These are phyloP conservation scores for Octodonta nipae DNA, from an alignment of 2,888 invertebrate genomes.

Conservation along the genomic window DNA sequence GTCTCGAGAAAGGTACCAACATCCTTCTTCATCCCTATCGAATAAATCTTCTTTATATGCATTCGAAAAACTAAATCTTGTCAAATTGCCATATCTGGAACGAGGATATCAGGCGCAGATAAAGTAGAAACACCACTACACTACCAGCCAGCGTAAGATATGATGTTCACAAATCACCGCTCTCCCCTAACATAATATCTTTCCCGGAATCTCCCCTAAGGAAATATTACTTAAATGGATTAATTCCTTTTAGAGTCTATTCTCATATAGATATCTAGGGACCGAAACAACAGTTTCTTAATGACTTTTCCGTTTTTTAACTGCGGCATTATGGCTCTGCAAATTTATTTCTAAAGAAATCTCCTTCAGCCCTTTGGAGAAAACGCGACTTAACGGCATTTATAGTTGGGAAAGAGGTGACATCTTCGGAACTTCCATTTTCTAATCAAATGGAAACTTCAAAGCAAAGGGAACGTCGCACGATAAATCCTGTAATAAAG, in stretches of 20 bases:
- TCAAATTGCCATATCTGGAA: conserved; percentile 1
- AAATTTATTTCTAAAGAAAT: conserved; percentile 1
- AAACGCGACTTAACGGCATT: too few species aligned
- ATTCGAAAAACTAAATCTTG: neutral
- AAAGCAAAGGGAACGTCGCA: neutral
- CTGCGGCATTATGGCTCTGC: neutral
- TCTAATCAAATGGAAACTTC: neutral
- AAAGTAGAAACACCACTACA: too few species aligned
- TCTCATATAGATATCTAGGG: neutral
- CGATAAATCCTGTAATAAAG: conserved; percentile 1
- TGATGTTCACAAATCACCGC: conserved; percentile 16
- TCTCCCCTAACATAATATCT: conserved; percentile 8
- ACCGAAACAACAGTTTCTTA: neutral
- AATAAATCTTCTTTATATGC: conserved; percentile 1
- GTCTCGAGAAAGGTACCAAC: too few species aligned
- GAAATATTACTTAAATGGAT: conserved; percentile 2
- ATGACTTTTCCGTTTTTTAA: neutral
- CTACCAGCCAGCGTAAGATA: conserved; percentile 11
- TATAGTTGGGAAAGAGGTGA: conserved; percentile 1
- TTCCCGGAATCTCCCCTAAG: neutral
- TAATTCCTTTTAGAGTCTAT: neutral
- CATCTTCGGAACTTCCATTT: neutral
- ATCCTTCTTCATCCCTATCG: too few species aligned
- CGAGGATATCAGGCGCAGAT: neutral
- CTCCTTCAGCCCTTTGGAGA: conserved; percentile 1